Evolutionary conservation across 2,888 invertebrate species (phyloP).

Genomic region (Galerucella calmariensis): DNA sequence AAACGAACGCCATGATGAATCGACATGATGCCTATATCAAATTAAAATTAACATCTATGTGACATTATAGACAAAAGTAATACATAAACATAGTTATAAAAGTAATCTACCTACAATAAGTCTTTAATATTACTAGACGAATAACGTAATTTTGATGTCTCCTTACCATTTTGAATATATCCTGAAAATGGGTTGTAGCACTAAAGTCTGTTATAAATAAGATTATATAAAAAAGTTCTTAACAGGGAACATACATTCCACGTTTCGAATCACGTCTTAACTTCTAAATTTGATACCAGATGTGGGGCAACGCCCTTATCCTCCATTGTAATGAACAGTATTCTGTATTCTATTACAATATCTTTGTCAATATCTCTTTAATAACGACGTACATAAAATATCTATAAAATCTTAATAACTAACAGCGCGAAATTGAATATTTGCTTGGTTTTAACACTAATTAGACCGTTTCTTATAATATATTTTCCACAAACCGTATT

Average conservation of each 20-base stretch:
- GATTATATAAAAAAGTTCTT: constrained; percentile 21
- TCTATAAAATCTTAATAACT: constrained; percentile 22
- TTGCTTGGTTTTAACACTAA: constrained; percentile 19
- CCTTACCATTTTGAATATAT: constrained; percentile 33
- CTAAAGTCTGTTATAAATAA: constrained; percentile 25
- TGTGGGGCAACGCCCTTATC: constrained; percentile 31
- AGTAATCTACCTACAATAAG: neutral
- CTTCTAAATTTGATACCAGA: constrained; percentile 24
- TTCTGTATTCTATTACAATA: constrained; percentile 13
- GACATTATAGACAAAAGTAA: neutral
- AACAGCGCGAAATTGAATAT: constrained; percentile 17
- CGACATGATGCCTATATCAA: neutral
- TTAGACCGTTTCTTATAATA: constrained; percentile 20
- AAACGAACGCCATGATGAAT: constrained; percentile 1
- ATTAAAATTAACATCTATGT: neutral
- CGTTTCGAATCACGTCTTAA: constrained; percentile 26
- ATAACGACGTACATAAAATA: constrained; percentile 16
- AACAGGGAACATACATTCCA: constrained; percentile 20
- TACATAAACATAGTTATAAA: neutral
- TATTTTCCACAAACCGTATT: constrained; percentile 23
- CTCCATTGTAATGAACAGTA: constrained; percentile 19
- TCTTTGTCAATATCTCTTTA: constrained; percentile 10
- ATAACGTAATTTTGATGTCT: constrained; percentile 9
- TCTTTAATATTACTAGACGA: neutral
- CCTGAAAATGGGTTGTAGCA: constrained; percentile 31